Base-by-base conservation (phyloP, 1,140 invertebrate genomes). In the Piezodorus guildinii region DNA sequence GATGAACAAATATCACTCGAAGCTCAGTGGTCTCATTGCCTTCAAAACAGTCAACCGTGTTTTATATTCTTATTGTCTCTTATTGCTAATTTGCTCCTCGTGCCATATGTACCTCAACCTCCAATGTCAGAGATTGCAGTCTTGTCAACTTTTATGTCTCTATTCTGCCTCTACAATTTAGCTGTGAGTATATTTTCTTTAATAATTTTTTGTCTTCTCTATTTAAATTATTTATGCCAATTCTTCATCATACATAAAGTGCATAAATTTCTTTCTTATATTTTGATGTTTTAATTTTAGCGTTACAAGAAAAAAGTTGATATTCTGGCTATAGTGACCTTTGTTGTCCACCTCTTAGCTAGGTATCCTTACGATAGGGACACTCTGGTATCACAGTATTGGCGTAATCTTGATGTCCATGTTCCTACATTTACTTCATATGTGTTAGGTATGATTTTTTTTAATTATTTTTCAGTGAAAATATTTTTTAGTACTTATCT, bases 281-380 rank as follows among this genome's bases (percentile, higher is more conserved):
- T 49, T 49, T 4, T 49, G 3, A 4, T 30, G 27, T 30, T 30
- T 30, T 15, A 5, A 6, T 56, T 56, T 25, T 25, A 66, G 65
- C 61, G 49, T 62, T 25, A 54, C 16, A 62, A 64, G 21, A 54
- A 39, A 17, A 66, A 64, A 54, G 25, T 83, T 60, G 89, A 91
- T 71, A 75, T 84, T 12, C 71, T 90, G 5, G 81, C 83, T 0
- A 75, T 92, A 0, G 76, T 91, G 3, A 90, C 88, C 6, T 90
- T 91, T 69, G 82, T 83, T 3, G 80, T 90, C 0, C 87, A 90
- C 69, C 86, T 91, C 0, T 74, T 91, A 1, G 87, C 87, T 0
- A 88, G 88, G 71, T 91, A 90, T 76, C 88, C 88, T 0, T 91
- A 90, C 66, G 88, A 90, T 69, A 84, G 84, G 63, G 87, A 91